Evolutionary conservation across 2,113 vertebrate species (phyloP), one percentile per base, ranked within the genome.

Genomic region (Salvelinus namaycush): DNA sequence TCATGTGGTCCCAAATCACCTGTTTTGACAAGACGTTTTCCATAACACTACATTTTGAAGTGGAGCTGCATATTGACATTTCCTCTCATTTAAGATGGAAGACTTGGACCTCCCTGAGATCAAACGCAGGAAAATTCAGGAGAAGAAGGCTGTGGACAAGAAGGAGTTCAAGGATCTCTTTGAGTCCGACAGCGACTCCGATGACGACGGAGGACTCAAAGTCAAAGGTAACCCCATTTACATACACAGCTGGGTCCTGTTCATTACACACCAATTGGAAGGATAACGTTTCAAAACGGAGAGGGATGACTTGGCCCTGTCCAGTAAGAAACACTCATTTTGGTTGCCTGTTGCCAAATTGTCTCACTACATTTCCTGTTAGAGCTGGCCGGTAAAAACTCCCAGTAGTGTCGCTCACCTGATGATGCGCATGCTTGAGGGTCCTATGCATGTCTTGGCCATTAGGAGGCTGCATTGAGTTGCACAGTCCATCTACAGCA

Each of bases 61-160:
- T 22, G 9, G 22, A n/a, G 16, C 26, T 67, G 24, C 22, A 27
- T 29, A 29, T 70, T 82, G 70, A 4, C 18, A 18, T 20, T 54
- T 34, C 13, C 16, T 51, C 2, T 27, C n/a, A 31, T 27, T 77
- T 44, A 73, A 99, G 97, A 94, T 98, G 67, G 96, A 98, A 86
- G 97, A 98, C 59, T 70, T 98, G 90, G 93, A 99, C 83, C 93
- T 99, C 73, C 97, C 97, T 2, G 95, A 97, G 86, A 95, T 98
- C 73, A 99, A 97, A 74, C 94, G 96, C 5, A 96, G 72, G 88
- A 97, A 91, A 88, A 75, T 89, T 3, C 89, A 91, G 0, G 93
- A 96, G 59, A 93, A 82, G 20, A 97, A 96, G 83, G 84, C 88
- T 0, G 94, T 96, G 68, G 97, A 98, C 80, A 96, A 95, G 86